These are phyloP conservation scores for Caerostris darwini DNA, from an alignment of 1,140 invertebrate species.

Conservation along the genomic window DNA sequence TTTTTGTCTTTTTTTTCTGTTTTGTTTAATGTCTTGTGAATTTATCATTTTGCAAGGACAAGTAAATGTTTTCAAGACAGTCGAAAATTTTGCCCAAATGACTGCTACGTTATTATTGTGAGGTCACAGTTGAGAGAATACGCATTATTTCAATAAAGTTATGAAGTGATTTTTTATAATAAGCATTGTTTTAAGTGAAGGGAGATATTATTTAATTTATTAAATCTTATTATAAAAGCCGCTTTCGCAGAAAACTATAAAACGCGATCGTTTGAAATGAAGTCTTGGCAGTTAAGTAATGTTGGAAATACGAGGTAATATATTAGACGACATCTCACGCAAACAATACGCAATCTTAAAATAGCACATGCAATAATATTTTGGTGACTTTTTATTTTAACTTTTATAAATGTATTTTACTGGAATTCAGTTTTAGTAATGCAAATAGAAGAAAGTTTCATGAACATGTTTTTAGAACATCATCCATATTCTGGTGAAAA, in stretches of 20 bases:
- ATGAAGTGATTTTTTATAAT: background rate
- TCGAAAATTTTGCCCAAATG: conserved; percentile 38
- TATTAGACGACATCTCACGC: background rate
- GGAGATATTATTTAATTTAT: conserved; percentile 55
- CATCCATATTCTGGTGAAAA: no score
- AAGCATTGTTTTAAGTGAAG: conserved; percentile 22
- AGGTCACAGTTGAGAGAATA: conserved; percentile 58
- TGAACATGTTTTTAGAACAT: no score
- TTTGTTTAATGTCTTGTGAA: conserved; percentile 31
- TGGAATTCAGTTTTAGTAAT: no score
- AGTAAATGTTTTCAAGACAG: conserved; percentile 49
- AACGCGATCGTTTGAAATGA: background rate
- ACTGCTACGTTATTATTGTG: conserved; percentile 4
- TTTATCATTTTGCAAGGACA: conserved; percentile 65
- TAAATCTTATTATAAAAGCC: background rate
- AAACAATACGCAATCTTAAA: background rate
- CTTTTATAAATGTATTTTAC: no score
- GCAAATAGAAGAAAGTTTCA: no score
- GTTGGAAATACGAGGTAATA: background rate
- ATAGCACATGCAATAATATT: no score
- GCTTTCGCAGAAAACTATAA: background rate
- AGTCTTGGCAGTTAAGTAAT: background rate
- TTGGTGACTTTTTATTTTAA: no score
- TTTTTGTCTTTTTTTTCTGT: background rate
- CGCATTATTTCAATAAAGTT: conserved; percentile 4